Base-by-base conservation (phyloP, 1,140 invertebrate genomes). In the Calliphora vicina region DNA sequence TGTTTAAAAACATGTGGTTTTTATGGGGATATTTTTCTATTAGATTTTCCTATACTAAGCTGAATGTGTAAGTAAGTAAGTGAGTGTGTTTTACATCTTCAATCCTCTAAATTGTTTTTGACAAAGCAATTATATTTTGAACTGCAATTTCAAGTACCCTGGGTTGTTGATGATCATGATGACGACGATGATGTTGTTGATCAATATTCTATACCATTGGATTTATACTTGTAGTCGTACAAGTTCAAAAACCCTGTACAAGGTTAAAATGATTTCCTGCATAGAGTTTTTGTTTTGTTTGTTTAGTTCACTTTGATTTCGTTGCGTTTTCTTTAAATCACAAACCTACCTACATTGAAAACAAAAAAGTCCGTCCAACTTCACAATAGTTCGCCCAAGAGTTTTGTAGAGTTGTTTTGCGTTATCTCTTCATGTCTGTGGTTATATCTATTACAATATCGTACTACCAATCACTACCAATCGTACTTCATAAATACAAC, bases 371-470 rank as follows among this genome's bases (percentile, higher is more conserved):
- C n/a, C 23, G 20, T 67, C 5, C 20, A 67, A 67, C 23, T 20
- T 67, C 3, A n/a, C n/a, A 1, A 67, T 67, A 67, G 35, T 35
- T 35, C 35, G 35, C 35, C 35, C 35, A 35, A 35, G 35, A 35
- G 35, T 35, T 35, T 4, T 12, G 20, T 67, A 8, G 23, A 20
- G n/a, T 23, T 67, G 17, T 50, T 17, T 50, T 50, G 35, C 35
- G 50, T 67, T 67, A 67, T 67, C 61, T 57, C 15, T 67, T 23
- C 1, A 67, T 57, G 61, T 23, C 61, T 67, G 61, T 23, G 61
- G 61, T 67, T 67, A 67, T 67, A 67, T 67, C 61, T 67, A 67
- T 67, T 25, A 67, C 61, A 67, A 50, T 50, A 50, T 50, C 35
- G 35, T 35, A 35, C 35, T 35, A 2, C 35, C 35, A 35, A 35